These are phyloP conservation scores for Ophioninae sp. DNA, from an alignment of 2,888 invertebrate genomes.

Conservation along the genomic window DNA sequence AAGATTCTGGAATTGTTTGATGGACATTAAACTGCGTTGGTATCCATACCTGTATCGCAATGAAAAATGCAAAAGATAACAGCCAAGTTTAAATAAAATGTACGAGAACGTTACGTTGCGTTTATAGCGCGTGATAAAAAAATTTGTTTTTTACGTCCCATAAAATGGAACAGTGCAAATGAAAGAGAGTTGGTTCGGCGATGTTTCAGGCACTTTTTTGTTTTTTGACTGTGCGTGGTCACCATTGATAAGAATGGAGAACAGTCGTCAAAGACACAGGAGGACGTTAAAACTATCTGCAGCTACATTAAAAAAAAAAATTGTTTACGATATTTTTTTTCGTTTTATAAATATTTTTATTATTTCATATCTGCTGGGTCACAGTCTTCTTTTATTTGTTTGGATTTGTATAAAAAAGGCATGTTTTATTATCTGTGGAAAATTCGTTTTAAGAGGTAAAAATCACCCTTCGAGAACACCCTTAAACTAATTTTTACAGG, in stretches of 20 bases:
- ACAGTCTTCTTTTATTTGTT: background rate
- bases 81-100: constrained; percentile 21
- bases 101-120: constrained; percentile 5
- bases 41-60: background rate
- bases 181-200: background rate
- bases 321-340: background rate
- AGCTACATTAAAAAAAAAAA: background rate
- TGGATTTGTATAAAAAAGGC: background rate
- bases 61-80: constrained; percentile 29
- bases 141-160: constrained; percentile 20
- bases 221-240: background rate
- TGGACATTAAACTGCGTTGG: constrained; percentile 15
- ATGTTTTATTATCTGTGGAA: background rate
- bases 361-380: background rate
- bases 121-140: constrained; percentile 36
- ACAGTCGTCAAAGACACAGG: background rate
- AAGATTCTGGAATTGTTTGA: constrained; percentile 33
- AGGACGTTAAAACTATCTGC: background rate
- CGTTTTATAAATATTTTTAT: background rate
- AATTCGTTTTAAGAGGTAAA: background rate
- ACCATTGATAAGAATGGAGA: background rate
- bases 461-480: too few species aligned
- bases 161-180: constrained; percentile 21
- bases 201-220: background rate
- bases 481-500: background rate